phyloP scores from a whole-genome alignment of 37 sponge, comb jelly and placozoan genomes.

The Bolinopsis microptera region DNA sequence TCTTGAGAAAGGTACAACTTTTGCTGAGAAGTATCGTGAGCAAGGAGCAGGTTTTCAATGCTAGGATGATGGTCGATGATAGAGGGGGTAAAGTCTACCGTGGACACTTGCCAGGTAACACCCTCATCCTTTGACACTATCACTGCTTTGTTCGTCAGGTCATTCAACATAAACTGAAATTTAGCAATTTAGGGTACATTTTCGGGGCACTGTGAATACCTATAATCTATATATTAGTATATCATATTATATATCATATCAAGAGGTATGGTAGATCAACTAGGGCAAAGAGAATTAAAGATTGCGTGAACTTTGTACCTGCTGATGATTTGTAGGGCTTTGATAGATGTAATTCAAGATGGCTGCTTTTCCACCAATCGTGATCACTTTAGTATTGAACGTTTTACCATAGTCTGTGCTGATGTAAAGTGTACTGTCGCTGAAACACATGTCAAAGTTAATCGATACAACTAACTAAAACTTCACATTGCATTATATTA shows the following conservation, averaged over 20 bases:
- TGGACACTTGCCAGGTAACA: neutral
- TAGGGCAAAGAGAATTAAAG: no score
- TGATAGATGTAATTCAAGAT: slow-evolving; percentile 28
- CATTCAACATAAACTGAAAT: slow-evolving; percentile 50
- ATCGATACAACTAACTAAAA: no score
- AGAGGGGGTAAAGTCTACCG: slow-evolving; percentile 36
- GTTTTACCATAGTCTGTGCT: slow-evolving; percentile 69
- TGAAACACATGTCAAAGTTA: neutral
- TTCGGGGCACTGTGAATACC: no score
- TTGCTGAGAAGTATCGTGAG: neutral
- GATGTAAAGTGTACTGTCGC: slow-evolving; percentile 69
- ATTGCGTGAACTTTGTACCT: no score
- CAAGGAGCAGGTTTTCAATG: neutral
- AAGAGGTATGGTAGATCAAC: no score
- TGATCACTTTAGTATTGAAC: slow-evolving; percentile 8
- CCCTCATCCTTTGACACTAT: slow-evolving; percentile 36
- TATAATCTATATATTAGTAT: no score
- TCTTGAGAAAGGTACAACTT: slow-evolving; percentile 11
- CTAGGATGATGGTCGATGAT: slow-evolving; percentile 47
- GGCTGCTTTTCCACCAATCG: neutral
- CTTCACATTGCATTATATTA: no score
- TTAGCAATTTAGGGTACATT: no score
- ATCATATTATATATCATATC: no score
- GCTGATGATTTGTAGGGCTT: slow-evolving; percentile 9
- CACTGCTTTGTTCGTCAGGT: slow-evolving; percentile 14